Evolutionary conservation across 2,888 invertebrate genomes (phyloP).

Genomic region (Allygus modestus): DNA sequence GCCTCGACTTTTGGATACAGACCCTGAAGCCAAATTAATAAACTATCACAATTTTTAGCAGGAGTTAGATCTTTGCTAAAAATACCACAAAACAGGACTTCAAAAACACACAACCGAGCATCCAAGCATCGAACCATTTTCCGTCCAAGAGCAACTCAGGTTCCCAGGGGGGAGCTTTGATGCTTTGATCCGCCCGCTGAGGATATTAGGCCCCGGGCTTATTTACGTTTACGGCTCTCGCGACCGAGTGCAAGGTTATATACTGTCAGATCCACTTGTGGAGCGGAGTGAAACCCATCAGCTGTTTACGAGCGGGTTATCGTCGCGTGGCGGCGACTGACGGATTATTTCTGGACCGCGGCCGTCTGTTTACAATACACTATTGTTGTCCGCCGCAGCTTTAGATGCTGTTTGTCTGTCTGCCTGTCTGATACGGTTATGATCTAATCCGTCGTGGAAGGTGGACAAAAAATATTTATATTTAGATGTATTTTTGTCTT

Average conservation of each 20-base stretch:
- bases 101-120: too few species aligned
- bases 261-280: constrained; percentile 10
- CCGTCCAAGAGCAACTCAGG: background rate
- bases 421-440: background rate
- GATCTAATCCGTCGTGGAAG: background rate
- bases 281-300: background rate
- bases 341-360: constrained; percentile 5
- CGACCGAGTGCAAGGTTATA: constrained; percentile 4
- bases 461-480: background rate
- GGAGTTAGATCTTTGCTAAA: too few species aligned
- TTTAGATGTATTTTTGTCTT: too few species aligned
- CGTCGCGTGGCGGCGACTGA: background rate
- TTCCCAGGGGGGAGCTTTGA: background rate
- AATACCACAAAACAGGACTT: too few species aligned
- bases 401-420: too few species aligned
- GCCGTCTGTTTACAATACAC: constrained; percentile 9
- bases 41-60: too few species aligned
- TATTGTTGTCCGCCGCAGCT: constrained; percentile 3
- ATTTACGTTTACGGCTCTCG: constrained; percentile 6
- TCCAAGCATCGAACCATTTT: background rate
- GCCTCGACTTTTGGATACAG: too few species aligned
- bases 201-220: background rate
- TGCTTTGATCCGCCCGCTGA: background rate
- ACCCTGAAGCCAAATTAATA: too few species aligned
- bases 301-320: constrained; percentile 14